Conservation (phyloP, 2,797 vertebrate genomes). For the Geotrypetes seraphini region DNA sequence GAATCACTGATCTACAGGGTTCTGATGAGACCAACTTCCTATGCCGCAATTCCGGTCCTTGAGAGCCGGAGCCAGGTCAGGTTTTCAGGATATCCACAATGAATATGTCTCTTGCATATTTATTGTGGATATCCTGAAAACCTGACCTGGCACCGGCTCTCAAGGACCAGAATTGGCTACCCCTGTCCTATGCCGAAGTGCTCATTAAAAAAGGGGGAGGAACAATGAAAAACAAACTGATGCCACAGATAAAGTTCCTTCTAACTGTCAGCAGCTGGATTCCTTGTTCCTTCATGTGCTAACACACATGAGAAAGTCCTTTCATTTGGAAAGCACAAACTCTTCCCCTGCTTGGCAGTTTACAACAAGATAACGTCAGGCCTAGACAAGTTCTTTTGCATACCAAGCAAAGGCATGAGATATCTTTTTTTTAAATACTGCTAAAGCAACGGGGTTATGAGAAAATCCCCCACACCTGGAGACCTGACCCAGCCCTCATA, state of each 20-base stretch:
- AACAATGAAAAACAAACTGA: slow-evolving; percentile 1
- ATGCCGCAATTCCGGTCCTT: no score
- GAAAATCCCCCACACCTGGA: slow-evolving; percentile 31
- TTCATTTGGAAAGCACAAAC: slow-evolving; percentile 10
- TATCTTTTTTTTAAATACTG: neutral
- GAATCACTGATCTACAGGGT: no score
- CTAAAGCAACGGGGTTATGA: slow-evolving; percentile 6
- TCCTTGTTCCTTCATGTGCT: neutral
- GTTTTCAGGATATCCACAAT: no score
- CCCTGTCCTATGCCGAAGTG: no score
- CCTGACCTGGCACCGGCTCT: no score
- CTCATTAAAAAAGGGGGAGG: slow-evolving; percentile 5
- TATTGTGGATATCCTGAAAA: no score
- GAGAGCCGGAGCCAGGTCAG: no score
- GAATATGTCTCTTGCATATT: no score
- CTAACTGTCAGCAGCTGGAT: neutral
- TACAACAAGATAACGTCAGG: slow-evolving; percentile 15
- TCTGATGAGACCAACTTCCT: no score
- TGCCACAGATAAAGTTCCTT: neutral
- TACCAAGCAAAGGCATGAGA: slow-evolving; percentile 13
- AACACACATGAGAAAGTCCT: neutral
- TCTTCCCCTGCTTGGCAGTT: slow-evolving; percentile 14
- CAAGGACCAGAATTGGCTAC: no score
- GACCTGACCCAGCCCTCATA: slow-evolving; percentile 8
- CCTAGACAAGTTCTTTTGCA: slow-evolving; percentile 10